Percentiles rank a stretch among this genome's conserved stretches.
Evolutionary conservation across 2,797 vertebrate species (phyloP).

Genomic region (Eurystomus glaucurus): DNA sequence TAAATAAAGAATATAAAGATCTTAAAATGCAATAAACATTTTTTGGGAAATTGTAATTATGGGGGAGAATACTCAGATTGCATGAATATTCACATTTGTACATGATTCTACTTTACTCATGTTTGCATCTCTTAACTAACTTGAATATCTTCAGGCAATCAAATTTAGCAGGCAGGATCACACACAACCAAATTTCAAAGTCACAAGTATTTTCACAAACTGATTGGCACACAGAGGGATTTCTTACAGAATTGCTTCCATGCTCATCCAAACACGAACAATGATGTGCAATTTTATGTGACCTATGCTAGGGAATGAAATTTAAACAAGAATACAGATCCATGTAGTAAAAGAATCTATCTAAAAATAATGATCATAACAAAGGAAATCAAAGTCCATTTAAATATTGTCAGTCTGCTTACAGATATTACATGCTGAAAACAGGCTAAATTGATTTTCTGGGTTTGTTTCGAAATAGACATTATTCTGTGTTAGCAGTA

Average conservation of each 20-base stretch:
- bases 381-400: conserved; percentile 16
- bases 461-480: neutral
- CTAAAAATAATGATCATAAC: conserved; percentile 1
- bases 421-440: neutral
- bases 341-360: neutral
- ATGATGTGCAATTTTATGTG: conserved; percentile 49
- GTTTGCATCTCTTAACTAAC: neutral
- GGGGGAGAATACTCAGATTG: neutral
- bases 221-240: conserved; percentile 37
- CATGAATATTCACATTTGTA: conserved; percentile 52
- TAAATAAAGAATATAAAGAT: neutral
- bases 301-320: conserved; percentile 1
- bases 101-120: neutral
- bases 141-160: conserved; percentile 37
- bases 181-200: conserved; percentile 29
- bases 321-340: conserved; percentile 18
- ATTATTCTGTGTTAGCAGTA: neutral
- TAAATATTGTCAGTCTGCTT: neutral
- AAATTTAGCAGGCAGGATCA: neutral
- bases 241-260: conserved; percentile 41
- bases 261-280: conserved; percentile 30
- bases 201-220: conserved; percentile 47
- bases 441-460: neutral
- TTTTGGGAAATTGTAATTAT: neutral
- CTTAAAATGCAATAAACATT: neutral